Percentiles rank a stretch among this genome's conserved stretches.
Conservation (phyloP, 2,113 vertebrate genomes). For the Catagonus wagneri region DNA sequence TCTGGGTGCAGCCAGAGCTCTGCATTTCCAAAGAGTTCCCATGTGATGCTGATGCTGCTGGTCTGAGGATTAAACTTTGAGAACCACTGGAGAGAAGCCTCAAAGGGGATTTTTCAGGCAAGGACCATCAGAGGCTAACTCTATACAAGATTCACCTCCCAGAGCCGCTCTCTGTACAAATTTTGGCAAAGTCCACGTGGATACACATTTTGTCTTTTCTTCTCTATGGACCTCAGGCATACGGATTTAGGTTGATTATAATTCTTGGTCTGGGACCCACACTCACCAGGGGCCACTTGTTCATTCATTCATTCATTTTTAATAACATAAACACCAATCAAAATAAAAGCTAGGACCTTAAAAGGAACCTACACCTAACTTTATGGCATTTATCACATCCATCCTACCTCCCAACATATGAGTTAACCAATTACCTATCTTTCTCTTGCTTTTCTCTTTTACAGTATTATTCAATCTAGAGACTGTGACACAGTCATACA, state of each 20-base stretch:
- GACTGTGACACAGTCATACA: neutral
- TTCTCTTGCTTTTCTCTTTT: neutral
- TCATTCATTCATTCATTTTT: slow-evolving; percentile 28
- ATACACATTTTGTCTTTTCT: neutral
- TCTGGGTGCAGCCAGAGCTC: neutral
- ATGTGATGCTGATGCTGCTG: neutral
- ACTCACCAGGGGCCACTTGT: neutral
- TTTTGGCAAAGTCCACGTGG: neutral
- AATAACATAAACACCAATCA: neutral
- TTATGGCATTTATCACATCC: neutral
- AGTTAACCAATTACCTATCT: neutral
- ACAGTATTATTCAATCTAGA: neutral
- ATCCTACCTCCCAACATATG: neutral
- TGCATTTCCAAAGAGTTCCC: neutral
- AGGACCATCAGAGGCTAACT: neutral
- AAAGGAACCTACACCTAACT: neutral
- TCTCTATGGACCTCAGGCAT: neutral
- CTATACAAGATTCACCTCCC: neutral
- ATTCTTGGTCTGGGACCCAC: neutral
- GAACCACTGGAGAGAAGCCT: neutral
- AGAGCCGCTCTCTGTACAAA: neutral
- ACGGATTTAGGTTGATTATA: neutral
- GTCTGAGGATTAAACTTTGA: neutral
- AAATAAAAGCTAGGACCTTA: slow-evolving; percentile 11
- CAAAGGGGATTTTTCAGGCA: neutral